A percentile compares a stretch with the other conserved stretches of the same genome.
Evolutionary conservation across 2,888 invertebrate species (phyloP).

Genomic region (Arge pagana): DNA sequence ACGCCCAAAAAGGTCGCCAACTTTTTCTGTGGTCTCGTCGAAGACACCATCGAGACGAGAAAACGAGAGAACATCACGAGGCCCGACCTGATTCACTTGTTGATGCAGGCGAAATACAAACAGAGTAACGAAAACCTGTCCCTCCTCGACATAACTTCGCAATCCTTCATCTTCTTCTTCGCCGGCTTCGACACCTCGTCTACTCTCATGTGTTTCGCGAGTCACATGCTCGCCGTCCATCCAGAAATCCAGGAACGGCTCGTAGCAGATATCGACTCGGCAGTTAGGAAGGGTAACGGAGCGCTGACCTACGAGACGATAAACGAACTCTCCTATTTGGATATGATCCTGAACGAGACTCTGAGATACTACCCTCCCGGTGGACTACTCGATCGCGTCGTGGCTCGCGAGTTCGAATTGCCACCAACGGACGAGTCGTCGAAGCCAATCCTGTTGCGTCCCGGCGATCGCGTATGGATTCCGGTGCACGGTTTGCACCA

Average conservation of each 20-base stretch:
- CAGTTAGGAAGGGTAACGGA: constrained; percentile 17
- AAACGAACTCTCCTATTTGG: constrained; percentile 29
- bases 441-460: constrained; percentile 31
- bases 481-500: constrained; percentile 52
- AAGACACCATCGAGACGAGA: constrained; percentile 57
- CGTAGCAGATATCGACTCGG: constrained; percentile 39
- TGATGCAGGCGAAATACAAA: constrained; percentile 55
- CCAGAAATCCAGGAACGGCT: constrained; percentile 56
- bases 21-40: constrained; percentile 31
- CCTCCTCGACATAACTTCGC: constrained; percentile 53
- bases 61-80: constrained; percentile 58
- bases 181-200: constrained; percentile 36
- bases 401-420: constrained; percentile 59
- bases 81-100: constrained; percentile 62
- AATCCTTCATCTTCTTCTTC: constrained; percentile 47
- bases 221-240: constrained; percentile 42
- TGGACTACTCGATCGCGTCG: constrained; percentile 58
- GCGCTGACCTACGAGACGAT: constrained; percentile 28
- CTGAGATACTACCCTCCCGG: constrained; percentile 60
- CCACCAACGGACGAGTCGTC: constrained; percentile 32
- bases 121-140: not conserved
- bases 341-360: constrained; percentile 53
- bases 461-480: constrained; percentile 43
- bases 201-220: constrained; percentile 28
- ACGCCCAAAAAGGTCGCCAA: not conserved